phyloP scores from a whole-genome alignment of 2,113 vertebrate genomes.

The Sardina pilchardus region DNA sequence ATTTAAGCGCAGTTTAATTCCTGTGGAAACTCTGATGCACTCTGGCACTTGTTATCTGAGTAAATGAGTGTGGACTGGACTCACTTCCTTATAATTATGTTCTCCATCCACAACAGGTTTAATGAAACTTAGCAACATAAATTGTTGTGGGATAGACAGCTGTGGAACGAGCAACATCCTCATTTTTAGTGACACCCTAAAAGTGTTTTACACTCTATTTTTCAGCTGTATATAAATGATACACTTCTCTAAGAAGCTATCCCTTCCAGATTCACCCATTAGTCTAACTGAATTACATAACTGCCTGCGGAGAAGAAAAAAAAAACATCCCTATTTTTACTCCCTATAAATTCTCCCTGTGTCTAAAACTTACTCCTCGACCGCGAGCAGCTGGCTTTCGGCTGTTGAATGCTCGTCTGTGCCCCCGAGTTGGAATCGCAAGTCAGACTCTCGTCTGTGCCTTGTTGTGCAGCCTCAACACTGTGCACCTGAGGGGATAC shows the following conservation, averaged over 20 bases:
- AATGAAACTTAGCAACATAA: not conserved
- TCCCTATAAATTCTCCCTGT: not conserved
- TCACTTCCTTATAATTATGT: conserved; percentile 1
- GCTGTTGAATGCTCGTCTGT: not conserved
- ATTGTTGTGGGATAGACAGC: not conserved
- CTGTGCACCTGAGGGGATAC: not conserved
- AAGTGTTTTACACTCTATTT: not conserved
- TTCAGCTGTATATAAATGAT: not conserved
- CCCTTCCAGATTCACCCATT: not conserved
- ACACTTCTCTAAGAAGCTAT: not conserved
- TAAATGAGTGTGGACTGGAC: not conserved
- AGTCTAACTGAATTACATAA: not conserved
- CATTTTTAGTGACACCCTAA: not conserved
- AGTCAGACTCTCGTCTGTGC: not conserved
- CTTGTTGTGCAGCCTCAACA: not conserved
- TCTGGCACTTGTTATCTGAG: not conserved
- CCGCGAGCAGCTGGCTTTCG: not conserved
- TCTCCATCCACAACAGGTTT: not conserved
- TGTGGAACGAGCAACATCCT: not conserved
- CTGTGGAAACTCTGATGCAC: not conserved
- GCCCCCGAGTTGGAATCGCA: not conserved
- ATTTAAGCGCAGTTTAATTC: not conserved
- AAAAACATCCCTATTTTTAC: not conserved
- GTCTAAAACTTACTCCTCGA: not conserved
- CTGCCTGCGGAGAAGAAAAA: not conserved